These are phyloP conservation scores for Pangasius macronema DNA, from an alignment of 2,797 vertebrate genomes.

Conservation along the genomic window DNA sequence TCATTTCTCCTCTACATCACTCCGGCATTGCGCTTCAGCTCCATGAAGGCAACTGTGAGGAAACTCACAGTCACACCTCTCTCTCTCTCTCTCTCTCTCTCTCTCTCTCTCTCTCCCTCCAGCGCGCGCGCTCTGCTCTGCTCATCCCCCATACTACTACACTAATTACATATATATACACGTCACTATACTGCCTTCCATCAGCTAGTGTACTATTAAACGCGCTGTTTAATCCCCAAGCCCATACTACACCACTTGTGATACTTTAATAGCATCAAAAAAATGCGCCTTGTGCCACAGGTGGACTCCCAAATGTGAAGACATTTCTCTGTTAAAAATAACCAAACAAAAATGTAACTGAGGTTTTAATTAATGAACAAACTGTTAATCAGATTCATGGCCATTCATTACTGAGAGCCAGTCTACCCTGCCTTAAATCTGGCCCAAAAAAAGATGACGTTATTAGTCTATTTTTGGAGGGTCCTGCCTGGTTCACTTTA, in stretches of 20 bases:
- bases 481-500: background rate
- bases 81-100: constrained; percentile 15
- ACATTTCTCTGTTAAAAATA: background rate
- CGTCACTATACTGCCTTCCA: background rate
- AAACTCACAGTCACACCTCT: background rate
- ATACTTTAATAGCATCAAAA: background rate
- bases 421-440: background rate
- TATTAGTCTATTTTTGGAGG: background rate
- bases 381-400: background rate
- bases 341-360: background rate
- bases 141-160: background rate
- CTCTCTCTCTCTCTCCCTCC: constrained; percentile 10
- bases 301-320: background rate
- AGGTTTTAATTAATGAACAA: background rate
- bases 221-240: too few relatives aligned
- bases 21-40: constrained; percentile 3
- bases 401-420: background rate
- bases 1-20: constrained; percentile 18
- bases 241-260: too few relatives aligned
- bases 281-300: background rate
- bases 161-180: background rate
- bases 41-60: constrained; percentile 1
- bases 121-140: background rate
- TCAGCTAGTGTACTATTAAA: background rate
- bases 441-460: background rate